These are phyloP conservation scores for Chiloscyllium plagiosum DNA, from an alignment of 2,113 vertebrate genomes.

Conservation along the genomic window DNA sequence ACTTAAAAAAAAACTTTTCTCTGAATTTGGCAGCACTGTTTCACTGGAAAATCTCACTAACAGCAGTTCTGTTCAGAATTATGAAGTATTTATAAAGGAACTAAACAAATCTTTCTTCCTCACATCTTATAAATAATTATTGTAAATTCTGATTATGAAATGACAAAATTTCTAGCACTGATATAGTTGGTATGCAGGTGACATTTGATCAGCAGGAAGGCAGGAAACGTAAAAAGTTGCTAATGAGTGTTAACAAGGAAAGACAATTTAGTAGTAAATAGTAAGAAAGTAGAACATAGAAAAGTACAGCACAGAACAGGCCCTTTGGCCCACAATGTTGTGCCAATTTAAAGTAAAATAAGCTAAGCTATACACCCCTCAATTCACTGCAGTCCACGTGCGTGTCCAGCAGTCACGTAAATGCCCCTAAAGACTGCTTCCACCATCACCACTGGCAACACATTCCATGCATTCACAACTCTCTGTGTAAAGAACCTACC, in stretches of 20 bases:
- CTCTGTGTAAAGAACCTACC: too few species aligned
- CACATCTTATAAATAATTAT: not conserved
- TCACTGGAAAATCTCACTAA: not conserved
- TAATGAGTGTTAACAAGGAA: not conserved
- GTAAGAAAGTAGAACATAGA: not conserved
- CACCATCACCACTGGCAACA: too few species aligned
- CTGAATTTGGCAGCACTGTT: not conserved
- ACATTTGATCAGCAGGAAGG: not conserved
- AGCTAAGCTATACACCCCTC: too few species aligned
- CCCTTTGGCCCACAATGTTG: too few species aligned
- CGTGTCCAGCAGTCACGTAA: too few species aligned
- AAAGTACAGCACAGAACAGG: too few species aligned
- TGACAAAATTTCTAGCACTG: not conserved
- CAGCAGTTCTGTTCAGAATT: not conserved
- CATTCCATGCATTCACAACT: too few species aligned
- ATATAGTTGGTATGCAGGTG: not conserved
- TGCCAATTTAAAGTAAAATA: too few species aligned
- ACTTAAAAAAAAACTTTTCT: not conserved
- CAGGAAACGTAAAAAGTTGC: not conserved
- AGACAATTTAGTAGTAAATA: not conserved
- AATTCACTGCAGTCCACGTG: too few species aligned
- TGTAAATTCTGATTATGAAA: not conserved
- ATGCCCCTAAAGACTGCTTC: too few species aligned
- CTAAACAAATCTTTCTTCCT: not conserved
- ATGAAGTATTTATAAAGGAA: not conserved